phyloP scores from a whole-genome alignment of 2,113 vertebrate species.

The Neofelis nebulosa region DNA sequence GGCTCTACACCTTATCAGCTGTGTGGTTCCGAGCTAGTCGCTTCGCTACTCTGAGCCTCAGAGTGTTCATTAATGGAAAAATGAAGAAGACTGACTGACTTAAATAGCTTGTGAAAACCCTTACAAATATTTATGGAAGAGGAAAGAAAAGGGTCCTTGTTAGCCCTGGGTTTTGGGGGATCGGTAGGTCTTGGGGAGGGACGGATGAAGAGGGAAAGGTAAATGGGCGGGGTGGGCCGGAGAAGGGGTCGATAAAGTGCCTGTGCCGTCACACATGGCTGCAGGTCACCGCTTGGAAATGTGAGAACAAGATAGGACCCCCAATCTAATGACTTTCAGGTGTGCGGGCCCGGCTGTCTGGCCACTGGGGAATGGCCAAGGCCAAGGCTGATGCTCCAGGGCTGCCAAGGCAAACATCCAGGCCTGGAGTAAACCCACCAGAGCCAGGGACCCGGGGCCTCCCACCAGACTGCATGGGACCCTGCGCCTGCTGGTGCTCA shows the following conservation, averaged over 20 bases:
- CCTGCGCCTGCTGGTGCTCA: not conserved
- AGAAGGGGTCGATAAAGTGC: slow-evolving; percentile 81
- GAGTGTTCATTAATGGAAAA: not conserved
- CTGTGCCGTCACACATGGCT: slow-evolving; percentile 76
- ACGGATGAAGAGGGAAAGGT: slow-evolving; percentile 54
- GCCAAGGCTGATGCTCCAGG: slow-evolving; percentile 60
- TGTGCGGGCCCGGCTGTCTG: slow-evolving; percentile 73
- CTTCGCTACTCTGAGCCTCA: not conserved
- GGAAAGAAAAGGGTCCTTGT: slow-evolving; percentile 46
- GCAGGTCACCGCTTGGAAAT: slow-evolving; percentile 82
- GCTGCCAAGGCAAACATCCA: slow-evolving; percentile 84
- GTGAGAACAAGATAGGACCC: slow-evolving; percentile 82
- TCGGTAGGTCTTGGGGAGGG: slow-evolving; percentile 54
- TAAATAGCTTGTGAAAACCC: slow-evolving; percentile 42
- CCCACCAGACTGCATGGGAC: not conserved
- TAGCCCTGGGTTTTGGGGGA: not conserved
- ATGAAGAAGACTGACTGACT: not conserved
- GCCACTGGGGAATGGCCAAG: slow-evolving; percentile 68
- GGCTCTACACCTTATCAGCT: not conserved
- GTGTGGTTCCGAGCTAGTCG: not conserved
- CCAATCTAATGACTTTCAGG: slow-evolving; percentile 84
- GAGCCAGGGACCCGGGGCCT: slow-evolving; percentile 66
- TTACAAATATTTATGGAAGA: slow-evolving; percentile 51
- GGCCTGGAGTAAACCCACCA: slow-evolving; percentile 69
- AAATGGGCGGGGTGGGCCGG: not conserved